Evolutionary conservation across 2,888 invertebrate species (phyloP), one percentile per base, ranked within the genome.

Genomic region (Myopa testacea): DNA sequence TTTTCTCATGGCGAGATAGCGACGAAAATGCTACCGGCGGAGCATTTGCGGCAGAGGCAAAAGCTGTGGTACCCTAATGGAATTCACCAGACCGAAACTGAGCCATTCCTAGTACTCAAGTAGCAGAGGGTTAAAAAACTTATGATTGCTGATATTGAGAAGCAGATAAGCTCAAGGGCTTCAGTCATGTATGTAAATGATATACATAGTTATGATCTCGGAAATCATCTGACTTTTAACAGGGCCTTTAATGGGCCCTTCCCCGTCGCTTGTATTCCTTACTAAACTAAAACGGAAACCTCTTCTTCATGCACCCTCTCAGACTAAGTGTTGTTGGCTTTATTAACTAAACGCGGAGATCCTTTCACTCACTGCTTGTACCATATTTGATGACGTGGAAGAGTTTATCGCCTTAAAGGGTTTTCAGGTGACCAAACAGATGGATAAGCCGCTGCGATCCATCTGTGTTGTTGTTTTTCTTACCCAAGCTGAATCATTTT

Each of bases 341-440:
- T 67, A 67, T 63, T 63, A 34, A 67, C 40, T 14, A 38, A 67
- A 67, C 45, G 40, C n/a, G 40, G 40, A 37, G 37, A 65, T 37
- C 37, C 37, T 37, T 65, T 65, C 26, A 16, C 65, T 34, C 26
- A 26, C 26, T 26, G 26, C n/a, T n/a, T n/a, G n/a, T n/a, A n/a
- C n/a, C n/a, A n/a, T n/a, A n/a, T n/a, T n/a, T n/a, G n/a, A n/a
- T n/a, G n/a, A n/a, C n/a, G n/a, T n/a, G n/a, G n/a, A n/a, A n/a
- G n/a, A n/a, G 26, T 26, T 26, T 26, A 26, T 26, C 26, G 26
- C 26, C 26, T 26, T 26, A 26, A 26, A 26, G 26, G 26, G 26
- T 26, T 26, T 26, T 26, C 26, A 26, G 26, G 26, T 26, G 26
- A 26, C 26, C 1, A 26, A 26, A 26, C 26, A 26, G 26, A 26